A percentile compares a stretch with the other conserved stretches of the same genome.
Conservation (phyloP, 2,888 invertebrate genomes). For the Rhabditophanes sp. region DNA sequence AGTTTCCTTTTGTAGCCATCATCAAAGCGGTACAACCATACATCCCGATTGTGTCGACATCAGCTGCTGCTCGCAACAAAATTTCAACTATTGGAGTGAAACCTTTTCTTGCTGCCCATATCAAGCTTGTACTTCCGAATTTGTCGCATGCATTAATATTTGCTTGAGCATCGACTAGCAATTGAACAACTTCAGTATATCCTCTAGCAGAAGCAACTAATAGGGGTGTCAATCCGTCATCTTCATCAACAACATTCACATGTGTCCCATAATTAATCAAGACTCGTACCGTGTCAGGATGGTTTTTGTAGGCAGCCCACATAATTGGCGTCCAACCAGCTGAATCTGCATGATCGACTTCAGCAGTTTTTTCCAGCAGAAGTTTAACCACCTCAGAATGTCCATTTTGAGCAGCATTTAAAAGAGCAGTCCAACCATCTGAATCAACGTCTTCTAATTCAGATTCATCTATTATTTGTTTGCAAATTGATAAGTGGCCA, state of each 20-base stretch:
- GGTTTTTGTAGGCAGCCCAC: conserved; percentile 90
- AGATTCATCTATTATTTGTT: no score
- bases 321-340: conserved; percentile 91
- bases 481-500: no score
- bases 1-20: conserved; percentile 80
- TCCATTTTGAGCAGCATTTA: conserved; percentile 83
- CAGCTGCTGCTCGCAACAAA: conserved; percentile 68
- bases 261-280: conserved; percentile 74
- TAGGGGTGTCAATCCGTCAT: conserved; percentile 44
- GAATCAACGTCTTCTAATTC: no score
- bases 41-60: conserved; percentile 69
- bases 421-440: conserved; percentile 76
- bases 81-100: no score
- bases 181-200: conserved; percentile 64
- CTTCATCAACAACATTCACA: conserved; percentile 82
- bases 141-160: conserved; percentile 44
- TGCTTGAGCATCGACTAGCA: conserved; percentile 62
- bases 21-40: conserved; percentile 64
- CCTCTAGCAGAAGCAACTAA: conserved; percentile 52
- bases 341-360: conserved; percentile 50
- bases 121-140: conserved; percentile 53
- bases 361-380: conserved; percentile 46
- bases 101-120: conserved; percentile 89
- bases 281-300: conserved; percentile 56
- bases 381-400: conserved; percentile 63